Percentiles rank a stretch among this genome's conserved stretches.
Evolutionary conservation across 2,888 invertebrate species (phyloP).

Genomic region (Marronus borbonicus): DNA sequence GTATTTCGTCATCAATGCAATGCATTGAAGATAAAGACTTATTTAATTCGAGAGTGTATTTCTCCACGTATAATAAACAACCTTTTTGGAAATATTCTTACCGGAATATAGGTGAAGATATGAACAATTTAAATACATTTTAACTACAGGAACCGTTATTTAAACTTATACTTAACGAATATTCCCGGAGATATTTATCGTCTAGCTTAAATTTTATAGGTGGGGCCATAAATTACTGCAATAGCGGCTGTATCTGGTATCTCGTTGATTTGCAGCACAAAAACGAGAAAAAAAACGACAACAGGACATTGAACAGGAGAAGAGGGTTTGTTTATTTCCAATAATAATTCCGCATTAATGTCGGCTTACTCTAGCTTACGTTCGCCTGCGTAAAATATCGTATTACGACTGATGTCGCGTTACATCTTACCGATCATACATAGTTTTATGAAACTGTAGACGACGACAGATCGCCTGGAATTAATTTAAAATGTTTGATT

Average conservation of each 20-base stretch:
- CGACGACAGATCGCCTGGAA: neutral
- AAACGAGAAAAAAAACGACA: conserved; percentile 36
- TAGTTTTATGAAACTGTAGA: too few relatives aligned
- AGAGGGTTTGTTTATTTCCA: conserved; percentile 42
- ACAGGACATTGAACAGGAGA: conserved; percentile 35
- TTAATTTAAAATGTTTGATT: neutral
- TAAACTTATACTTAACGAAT: conserved; percentile 30
- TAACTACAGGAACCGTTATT: neutral
- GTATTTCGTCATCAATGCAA: too few relatives aligned
- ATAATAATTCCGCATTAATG: conserved; percentile 46
- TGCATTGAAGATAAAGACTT: too few relatives aligned
- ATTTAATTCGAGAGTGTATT: too few relatives aligned
- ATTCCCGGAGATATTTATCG: conserved; percentile 33
- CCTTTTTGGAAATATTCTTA: too few relatives aligned
- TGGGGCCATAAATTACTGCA: conserved; percentile 35
- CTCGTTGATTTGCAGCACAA: conserved; percentile 31
- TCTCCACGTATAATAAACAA: too few relatives aligned
- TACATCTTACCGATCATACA: neutral
- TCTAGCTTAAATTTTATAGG: conserved; percentile 40
- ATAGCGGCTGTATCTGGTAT: conserved; percentile 31
- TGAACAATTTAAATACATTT: neutral
- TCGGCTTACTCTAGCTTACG: conserved; percentile 31
- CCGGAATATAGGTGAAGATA: too few relatives aligned
- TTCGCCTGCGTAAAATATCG: conserved; percentile 17
- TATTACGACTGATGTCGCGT: neutral